Conservation (phyloP, 2,797 vertebrate species). For the Chromis chromis region DNA sequence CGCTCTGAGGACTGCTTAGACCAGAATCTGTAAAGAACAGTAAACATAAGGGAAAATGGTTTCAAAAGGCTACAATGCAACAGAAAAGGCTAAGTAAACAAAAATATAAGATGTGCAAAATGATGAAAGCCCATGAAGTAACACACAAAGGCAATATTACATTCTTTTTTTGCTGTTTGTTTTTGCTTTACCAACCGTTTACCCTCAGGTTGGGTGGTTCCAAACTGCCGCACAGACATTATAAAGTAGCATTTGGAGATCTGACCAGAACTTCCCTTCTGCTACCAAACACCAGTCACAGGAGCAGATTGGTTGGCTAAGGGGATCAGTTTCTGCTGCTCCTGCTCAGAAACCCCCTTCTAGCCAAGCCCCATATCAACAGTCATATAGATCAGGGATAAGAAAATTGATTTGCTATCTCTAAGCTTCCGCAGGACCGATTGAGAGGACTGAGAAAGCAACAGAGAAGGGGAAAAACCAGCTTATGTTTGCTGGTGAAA, state of each 20-base stretch:
- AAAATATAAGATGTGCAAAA: constrained; percentile 60
- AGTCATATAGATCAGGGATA: constrained; percentile 60
- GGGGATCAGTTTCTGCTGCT: constrained; percentile 11
- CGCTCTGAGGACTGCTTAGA: constrained; percentile 97
- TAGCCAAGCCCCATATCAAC: constrained; percentile 38
- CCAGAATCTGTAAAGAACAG: constrained; percentile 98
- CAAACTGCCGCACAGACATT: constrained; percentile 29
- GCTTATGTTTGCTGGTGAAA: constrained; percentile 68
- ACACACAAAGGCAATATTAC: constrained; percentile 42
- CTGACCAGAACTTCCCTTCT: constrained; percentile 18
- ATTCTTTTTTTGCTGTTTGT: constrained; percentile 5
- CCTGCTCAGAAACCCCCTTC: constrained; percentile 32
- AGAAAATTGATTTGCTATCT: constrained; percentile 66
- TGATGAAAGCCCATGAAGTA: constrained; percentile 50
- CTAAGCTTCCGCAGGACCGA: constrained; percentile 44
- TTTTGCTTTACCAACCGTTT: constrained; percentile 28
- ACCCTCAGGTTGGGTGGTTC: constrained; percentile 5
- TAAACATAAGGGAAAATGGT: constrained; percentile 87
- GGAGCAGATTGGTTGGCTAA: constrained; percentile 31
- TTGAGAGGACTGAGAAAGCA: constrained; percentile 30
- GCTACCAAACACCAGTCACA: constrained; percentile 32
- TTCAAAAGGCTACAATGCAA: constrained; percentile 71
- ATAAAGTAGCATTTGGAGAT: constrained; percentile 46
- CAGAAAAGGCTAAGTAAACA: constrained; percentile 71
- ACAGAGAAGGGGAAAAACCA: constrained; percentile 29